Conservation (phyloP, 2,797 vertebrate species). For the Tauraco hartlaubi region DNA sequence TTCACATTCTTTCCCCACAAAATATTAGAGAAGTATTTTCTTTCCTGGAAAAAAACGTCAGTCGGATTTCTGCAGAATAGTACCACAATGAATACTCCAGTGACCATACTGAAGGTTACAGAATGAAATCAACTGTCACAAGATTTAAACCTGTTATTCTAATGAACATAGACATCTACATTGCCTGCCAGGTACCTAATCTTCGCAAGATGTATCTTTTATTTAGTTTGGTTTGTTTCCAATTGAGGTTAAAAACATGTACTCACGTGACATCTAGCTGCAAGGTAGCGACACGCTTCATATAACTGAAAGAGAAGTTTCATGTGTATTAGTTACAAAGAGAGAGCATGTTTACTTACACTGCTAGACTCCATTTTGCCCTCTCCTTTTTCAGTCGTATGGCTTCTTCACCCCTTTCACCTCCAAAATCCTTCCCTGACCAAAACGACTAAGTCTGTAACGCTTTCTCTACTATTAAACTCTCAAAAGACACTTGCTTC, state of each 20-base stretch:
- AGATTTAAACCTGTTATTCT: not conserved
- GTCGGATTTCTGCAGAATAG: not conserved
- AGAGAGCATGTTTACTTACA: not conserved
- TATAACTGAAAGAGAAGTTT: slow-evolving; percentile 85
- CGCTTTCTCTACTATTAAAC: not conserved
- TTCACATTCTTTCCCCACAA: not conserved
- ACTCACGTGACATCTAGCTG: slow-evolving; percentile 98
- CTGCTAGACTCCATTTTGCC: not conserved
- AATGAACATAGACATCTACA: not conserved
- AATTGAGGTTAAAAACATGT: not conserved
- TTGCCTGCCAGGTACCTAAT: not conserved
- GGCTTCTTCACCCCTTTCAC: not conserved
- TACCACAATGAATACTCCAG: not conserved
- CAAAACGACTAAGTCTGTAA: not conserved
- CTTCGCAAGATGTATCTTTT: not conserved
- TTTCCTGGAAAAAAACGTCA: not conserved
- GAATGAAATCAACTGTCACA: not conserved
- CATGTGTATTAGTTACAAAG: not conserved
- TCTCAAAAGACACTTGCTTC: not conserved
- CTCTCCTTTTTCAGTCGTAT: not conserved
- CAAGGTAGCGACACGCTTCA: slow-evolving; percentile 97
- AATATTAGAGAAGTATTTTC: not conserved
- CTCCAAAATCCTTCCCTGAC: not conserved
- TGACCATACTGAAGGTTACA: not conserved
- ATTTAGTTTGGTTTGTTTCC: not conserved